Percentiles rank a stretch among this genome's conserved stretches.
phyloP scores from a whole-genome alignment of 2,888 invertebrate genomes.

The Macrosoma leucophasiata region DNA sequence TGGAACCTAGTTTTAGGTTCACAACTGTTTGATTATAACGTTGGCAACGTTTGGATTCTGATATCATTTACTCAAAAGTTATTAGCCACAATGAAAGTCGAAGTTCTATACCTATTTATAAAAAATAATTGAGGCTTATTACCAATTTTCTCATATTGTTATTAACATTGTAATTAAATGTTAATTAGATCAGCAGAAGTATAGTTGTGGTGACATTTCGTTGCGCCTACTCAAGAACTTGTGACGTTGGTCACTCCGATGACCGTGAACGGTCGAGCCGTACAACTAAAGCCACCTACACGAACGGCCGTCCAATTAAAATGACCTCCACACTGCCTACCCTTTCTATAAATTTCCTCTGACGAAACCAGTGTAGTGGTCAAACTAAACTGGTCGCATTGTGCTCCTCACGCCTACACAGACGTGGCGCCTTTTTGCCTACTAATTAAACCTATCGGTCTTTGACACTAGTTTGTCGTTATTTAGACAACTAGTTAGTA shows the following conservation, averaged over 20 bases:
- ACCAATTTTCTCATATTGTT: too few species aligned
- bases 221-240: slow-evolving; percentile 18
- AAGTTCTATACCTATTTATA: too few species aligned
- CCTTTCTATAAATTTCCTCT: slow-evolving; percentile 17
- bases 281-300: slow-evolving; percentile 55
- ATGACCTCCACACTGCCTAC: slow-evolving; percentile 32
- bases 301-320: slow-evolving; percentile 32
- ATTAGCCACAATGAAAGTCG: too few species aligned
- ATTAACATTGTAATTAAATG: too few species aligned
- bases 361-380: slow-evolving; percentile 31
- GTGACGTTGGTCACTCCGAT: slow-evolving; percentile 31
- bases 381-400: slow-evolving; percentile 33
- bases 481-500: slow-evolving; percentile 40
- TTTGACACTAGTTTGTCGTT: slow-evolving; percentile 51
- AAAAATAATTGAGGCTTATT: too few species aligned
- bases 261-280: slow-evolving; percentile 36
- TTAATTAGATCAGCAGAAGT: too few species aligned
- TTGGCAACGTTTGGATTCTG: too few species aligned
- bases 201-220: too few species aligned
- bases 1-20: too few species aligned
- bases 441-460: slow-evolving; percentile 68
- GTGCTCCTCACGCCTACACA: slow-evolving; percentile 52
- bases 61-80: too few species aligned
- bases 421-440: slow-evolving; percentile 54
- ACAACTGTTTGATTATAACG: too few species aligned